Base-by-base conservation (phyloP, 2,888 invertebrate genomes). In the Cacoxenus indagator region DNA sequence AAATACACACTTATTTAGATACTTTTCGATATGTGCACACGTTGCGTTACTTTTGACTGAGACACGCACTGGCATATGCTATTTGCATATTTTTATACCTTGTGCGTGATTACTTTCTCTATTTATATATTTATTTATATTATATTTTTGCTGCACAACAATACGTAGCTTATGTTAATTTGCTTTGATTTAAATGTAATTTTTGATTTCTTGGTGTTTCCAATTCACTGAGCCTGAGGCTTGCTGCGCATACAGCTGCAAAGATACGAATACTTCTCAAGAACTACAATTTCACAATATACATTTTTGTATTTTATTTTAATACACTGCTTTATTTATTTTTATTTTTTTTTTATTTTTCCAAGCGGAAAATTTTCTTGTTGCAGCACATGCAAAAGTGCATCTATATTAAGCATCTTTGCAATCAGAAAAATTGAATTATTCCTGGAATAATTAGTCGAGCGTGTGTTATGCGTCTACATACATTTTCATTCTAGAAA, bases 101-200 rank as follows among this genome's bases (percentile, higher is more conserved):
- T 46, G 37, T 24, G 22, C 22, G 51, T 37, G 11, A 11, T 37
- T 37, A 31, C 31, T 14, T 6, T 54, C 22, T 51, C 48, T 29
- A 17, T 46, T 27, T 64, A 17, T 54, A 22, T 64, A n/a, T 3
- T 4, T 37, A 1, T 37, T 37, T 1, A 11, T 37, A 14, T 4
- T 1, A 5, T 1, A 37, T n/a, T n/a, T n/a, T n/a, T n/a, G n/a
- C n/a, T n/a, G n/a, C n/a, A 9, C 19, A 31, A 48, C 27, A 69
- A 68, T 73, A 69, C 75, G 73, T 65, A 70, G 70, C 68, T 64
- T 65, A 74, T 74, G 74, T 64, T 72, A 71, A 75, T 78, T 77
- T 78, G 73, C 75, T 75, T 78, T 77, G 72, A 78, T 73, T 75
- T 76, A 67, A 75, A 77, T 55, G 54, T 54, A 24, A 59, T 51